Percentiles rank a stretch among this genome's conserved stretches.
These are phyloP conservation scores for Stenchaetothrips biformis DNA, from an alignment of 2,888 invertebrate genomes.

Conservation along the genomic window DNA sequence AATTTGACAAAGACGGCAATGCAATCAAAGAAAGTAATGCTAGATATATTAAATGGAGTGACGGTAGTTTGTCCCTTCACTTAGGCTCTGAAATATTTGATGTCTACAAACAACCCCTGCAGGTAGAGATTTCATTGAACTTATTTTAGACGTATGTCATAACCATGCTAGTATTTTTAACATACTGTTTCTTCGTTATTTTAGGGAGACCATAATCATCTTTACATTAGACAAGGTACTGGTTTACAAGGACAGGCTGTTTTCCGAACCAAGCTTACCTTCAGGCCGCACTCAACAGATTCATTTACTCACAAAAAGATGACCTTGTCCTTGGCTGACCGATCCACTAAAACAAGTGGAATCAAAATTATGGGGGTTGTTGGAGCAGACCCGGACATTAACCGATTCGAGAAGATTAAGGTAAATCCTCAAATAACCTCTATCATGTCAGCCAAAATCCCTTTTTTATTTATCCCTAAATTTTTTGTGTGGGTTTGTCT, in stretches of 20 bases:
- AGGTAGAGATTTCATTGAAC: slow-evolving; percentile 49
- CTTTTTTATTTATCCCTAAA: neutral
- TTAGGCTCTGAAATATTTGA: slow-evolving; percentile 97
- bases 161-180: neutral
- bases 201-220: slow-evolving; percentile 92
- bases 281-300: slow-evolving; percentile 97
- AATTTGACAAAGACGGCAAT: slow-evolving; percentile 74
- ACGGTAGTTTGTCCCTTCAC: slow-evolving; percentile 95
- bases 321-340: slow-evolving; percentile 94
- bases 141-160: neutral
- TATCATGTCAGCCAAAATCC: neutral
- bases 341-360: slow-evolving; percentile 86
- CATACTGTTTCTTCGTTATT: slow-evolving; percentile 38
- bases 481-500: neutral
- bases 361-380: slow-evolving; percentile 95
- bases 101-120: slow-evolving; percentile 87
- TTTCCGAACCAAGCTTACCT: slow-evolving; percentile 92
- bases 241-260: slow-evolving; percentile 97
- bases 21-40: slow-evolving; percentile 88
- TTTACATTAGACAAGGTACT: slow-evolving; percentile 96
- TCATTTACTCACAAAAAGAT: slow-evolving; percentile 99
- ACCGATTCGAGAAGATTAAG: slow-evolving; percentile 85
- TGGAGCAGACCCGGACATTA: slow-evolving; percentile 89
- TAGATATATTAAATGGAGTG: slow-evolving; percentile 93
- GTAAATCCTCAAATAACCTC: slow-evolving; percentile 45